Conservation (phyloP, 2,113 vertebrate genomes). For the Genyomyrus donnyi region DNA sequence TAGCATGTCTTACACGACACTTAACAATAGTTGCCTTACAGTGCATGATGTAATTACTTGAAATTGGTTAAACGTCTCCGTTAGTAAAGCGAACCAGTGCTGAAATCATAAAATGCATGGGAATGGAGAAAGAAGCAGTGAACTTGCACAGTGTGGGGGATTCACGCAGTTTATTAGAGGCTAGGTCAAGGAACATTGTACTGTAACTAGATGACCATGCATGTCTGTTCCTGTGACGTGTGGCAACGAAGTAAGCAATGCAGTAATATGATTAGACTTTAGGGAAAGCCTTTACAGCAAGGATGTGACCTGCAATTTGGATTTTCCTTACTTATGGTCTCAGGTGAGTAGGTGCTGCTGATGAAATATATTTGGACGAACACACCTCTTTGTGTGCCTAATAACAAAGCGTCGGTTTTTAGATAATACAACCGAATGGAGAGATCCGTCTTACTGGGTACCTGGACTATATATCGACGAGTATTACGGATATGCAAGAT, state of each 20-base stretch:
- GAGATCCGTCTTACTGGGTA: neutral
- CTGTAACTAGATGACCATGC: neutral
- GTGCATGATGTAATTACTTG: neutral
- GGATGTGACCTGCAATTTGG: neutral
- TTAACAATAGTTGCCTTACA: neutral
- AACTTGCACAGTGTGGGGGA: neutral
- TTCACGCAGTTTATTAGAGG: neutral
- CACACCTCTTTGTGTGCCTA: neutral
- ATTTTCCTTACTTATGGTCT: neutral
- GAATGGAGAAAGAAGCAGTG: neutral
- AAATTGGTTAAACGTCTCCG: neutral
- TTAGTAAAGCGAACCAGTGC: neutral
- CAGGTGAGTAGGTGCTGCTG: neutral
- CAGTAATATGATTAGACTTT: neutral
- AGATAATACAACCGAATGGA: neutral
- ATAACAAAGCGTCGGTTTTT: neutral
- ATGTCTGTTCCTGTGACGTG: neutral
- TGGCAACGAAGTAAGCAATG: neutral
- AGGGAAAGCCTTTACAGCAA: neutral
- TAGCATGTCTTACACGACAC: neutral
- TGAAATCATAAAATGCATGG: neutral
- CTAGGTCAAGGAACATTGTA: neutral
- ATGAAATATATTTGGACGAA: neutral
- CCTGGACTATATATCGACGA: neutral
- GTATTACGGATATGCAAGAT: neutral